Evolutionary conservation across 2,888 invertebrate genomes (phyloP).

Genomic region (Dascillus cervinus): DNA sequence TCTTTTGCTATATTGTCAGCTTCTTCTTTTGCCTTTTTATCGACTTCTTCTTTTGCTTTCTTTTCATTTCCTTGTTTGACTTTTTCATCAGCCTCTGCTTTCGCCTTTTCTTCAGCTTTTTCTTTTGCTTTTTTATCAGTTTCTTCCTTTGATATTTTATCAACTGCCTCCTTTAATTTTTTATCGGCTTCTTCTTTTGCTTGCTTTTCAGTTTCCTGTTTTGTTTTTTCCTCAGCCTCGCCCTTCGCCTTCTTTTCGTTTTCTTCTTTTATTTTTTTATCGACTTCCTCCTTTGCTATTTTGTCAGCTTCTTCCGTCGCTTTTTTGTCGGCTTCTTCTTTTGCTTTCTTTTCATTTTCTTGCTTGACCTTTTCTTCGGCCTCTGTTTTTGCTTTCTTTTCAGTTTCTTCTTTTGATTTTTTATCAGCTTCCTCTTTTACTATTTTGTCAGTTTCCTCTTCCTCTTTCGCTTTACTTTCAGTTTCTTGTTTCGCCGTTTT

Average conservation of each 20-base stretch:
- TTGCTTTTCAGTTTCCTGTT: conserved; percentile 21
- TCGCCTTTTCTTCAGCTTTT: conserved; percentile 15
- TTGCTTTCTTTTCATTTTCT: conserved; percentile 13
- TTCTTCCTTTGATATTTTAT: conserved; percentile 16
- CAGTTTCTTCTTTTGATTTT: conserved; percentile 13
- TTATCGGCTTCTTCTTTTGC: conserved; percentile 12
- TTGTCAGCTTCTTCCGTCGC: conserved; percentile 14
- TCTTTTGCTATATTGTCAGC: conserved; percentile 12
- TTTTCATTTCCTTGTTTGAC: conserved; percentile 19
- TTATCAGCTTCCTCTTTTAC: conserved; percentile 15
- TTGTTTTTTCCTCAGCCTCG: conserved; percentile 21
- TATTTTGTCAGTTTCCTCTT: conserved; percentile 18
- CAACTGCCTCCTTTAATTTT: conserved; percentile 14
- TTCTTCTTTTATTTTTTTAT: conserved; percentile 9
- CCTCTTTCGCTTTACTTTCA: conserved; percentile 32
- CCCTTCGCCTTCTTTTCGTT: conserved; percentile 13
- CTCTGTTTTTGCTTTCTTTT: conserved; percentile 11
- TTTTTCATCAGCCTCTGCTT: conserved; percentile 29
- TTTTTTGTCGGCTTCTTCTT: conserved; percentile 21
- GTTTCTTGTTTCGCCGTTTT: conserved; percentile 22
- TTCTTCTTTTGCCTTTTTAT: conserved; percentile 20
- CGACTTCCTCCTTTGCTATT: conserved; percentile 11
- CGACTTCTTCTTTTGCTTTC: conserved; percentile 11
- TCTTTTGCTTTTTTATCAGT: conserved; percentile 12
- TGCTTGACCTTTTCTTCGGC: conserved; percentile 15